phyloP scores from a whole-genome alignment of 2,113 vertebrate genomes.

The Sarotherodon lohbergeri region DNA sequence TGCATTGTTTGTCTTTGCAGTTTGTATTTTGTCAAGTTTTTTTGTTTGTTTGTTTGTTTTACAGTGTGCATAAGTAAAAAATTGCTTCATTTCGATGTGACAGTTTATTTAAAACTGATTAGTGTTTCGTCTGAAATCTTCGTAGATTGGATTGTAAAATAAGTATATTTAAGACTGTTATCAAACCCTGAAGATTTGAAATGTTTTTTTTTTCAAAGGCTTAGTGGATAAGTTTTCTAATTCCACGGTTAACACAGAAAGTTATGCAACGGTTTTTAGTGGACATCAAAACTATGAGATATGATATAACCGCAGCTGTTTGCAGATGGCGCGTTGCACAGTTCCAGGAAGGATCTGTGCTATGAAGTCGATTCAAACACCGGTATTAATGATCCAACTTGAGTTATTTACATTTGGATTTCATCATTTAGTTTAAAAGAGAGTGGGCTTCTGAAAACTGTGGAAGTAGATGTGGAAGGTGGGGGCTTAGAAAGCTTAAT shows the following conservation, averaged over 20 bases:
- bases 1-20: neutral
- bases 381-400: neutral
- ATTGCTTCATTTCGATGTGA: neutral
- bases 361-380: neutral
- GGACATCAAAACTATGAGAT: neutral
- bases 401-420: neutral
- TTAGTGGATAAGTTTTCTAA: slow-evolving; percentile 24
- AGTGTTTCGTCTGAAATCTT: neutral
- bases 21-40: neutral
- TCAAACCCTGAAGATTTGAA: slow-evolving; percentile 25
- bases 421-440: neutral
- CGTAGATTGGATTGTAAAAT: neutral
- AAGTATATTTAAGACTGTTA: neutral
- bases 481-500: neutral
- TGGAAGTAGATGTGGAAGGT: neutral
- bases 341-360: neutral
- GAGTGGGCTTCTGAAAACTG: neutral
- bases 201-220: neutral
- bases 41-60: neutral
- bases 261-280: slow-evolving; percentile 33
- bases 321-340: neutral
- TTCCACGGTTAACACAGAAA: slow-evolving; percentile 26
- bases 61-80: neutral
- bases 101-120: neutral
- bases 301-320: slow-evolving; percentile 17